Base-by-base conservation (phyloP, 2,113 vertebrate genomes). In the Mustelus asterias region DNA sequence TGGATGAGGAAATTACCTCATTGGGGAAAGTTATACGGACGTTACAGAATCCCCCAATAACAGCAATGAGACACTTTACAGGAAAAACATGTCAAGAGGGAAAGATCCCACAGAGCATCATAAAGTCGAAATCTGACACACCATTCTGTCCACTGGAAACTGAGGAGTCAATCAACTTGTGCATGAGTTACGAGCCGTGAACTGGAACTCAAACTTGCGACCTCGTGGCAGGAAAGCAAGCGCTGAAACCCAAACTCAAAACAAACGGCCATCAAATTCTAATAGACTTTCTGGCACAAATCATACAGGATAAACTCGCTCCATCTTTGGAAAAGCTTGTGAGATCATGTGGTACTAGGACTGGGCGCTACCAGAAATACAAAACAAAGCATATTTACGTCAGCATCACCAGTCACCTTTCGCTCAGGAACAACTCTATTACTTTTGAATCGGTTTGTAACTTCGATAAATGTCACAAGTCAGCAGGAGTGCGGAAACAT, bases 101-200 rank as follows among this genome's bases (percentile, higher is more conserved):
- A 90, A 48, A 58, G 54, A 60, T 5, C 60, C 88, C 88, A 60
- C 26, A 18, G 88, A 11, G 48, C 16, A 16, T 90, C 29, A 60
- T 90, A 90, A 90, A 90, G 60, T 60, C 29, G 29, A 90, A 33
- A 60, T 90, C 58, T 89, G 86, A 58, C 44, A n/a, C n/a, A n/a
- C n/a, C n/a, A n/a, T n/a, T 58, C 44, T 11, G 3, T 60, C 48
- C 54, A 90, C 24, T 58, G 54, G 88, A 14, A 90, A 63, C 88
- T 33, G 54, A 33, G 16, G 54, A 89, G 86, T 48, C 86, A 89
- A 83, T 60, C 26, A 60, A 33, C 54, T 60, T 29, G 54, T 16
- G 88, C 58, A 29, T 90, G 54, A 90, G 54, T 63, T 90, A 90
- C 88, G 60, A 90, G 54, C 88, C 13, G 13, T 90, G 88, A 90